Evolutionary conservation across 2,797 vertebrate species (phyloP).

Genomic region (Orientallactaga sibirica): DNA sequence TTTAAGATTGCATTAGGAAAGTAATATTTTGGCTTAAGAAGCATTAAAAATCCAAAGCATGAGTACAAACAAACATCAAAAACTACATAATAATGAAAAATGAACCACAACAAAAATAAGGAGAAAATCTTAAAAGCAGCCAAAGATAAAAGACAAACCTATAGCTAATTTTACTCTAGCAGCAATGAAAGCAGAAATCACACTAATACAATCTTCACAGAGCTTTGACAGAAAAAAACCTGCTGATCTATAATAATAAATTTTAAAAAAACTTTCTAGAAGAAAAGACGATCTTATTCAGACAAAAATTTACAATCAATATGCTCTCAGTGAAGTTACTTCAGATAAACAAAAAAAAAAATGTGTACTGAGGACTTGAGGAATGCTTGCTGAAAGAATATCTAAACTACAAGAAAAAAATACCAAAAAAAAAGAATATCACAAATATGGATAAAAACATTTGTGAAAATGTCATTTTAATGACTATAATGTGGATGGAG

Average conservation of each 20-base stretch:
- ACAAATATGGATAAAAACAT: background rate
- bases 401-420: background rate
- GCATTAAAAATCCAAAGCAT: background rate
- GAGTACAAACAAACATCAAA: background rate
- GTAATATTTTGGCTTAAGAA: background rate
- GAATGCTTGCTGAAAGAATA: background rate
- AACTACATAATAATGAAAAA: background rate
- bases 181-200: background rate
- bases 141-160: background rate
- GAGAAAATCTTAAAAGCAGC: background rate
- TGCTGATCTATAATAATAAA: background rate
- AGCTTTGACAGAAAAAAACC: background rate
- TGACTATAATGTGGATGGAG: too few relatives aligned
- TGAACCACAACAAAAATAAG: background rate
- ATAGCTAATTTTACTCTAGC: background rate
- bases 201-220: background rate
- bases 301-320: background rate
- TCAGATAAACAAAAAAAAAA: background rate
- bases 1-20: background rate
- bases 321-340: background rate
- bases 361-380: background rate
- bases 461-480: background rate
- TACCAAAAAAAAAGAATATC: background rate
- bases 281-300: background rate
- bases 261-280: background rate